Evolutionary conservation across 2,113 vertebrate species (phyloP).

Genomic region (Nesogale talazaci): DNA sequence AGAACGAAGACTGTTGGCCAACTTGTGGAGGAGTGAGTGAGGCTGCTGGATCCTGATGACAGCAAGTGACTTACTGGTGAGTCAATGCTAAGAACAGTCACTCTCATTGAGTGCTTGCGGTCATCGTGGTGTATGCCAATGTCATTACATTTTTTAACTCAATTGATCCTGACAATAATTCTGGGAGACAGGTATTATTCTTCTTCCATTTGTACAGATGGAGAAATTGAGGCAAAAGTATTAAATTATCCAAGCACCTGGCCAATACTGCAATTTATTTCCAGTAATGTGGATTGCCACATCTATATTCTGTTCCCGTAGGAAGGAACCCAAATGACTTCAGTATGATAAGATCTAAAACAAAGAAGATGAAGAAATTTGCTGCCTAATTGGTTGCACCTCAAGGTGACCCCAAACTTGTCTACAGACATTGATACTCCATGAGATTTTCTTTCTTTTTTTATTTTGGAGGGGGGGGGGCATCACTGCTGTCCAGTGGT

Average conservation of each 20-base stretch:
- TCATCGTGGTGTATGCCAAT: neutral
- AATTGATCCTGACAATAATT: neutral
- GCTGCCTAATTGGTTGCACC: neutral
- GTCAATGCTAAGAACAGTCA: neutral
- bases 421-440: neutral
- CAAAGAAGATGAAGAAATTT: neutral
- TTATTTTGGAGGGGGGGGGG: too few relatives aligned
- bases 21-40: neutral
- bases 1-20: neutral
- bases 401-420: neutral
- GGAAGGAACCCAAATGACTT: neutral
- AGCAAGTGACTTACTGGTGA: neutral
- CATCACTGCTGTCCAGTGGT: too few relatives aligned
- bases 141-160: neutral
- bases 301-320: neutral
- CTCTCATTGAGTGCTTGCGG: rapidly evolving
- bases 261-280: neutral
- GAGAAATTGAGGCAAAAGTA: neutral
- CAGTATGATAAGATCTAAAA: neutral
- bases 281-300: neutral
- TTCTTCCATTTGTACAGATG: neutral
- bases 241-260: neutral
- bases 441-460: neutral
- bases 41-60: neutral
- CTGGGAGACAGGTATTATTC: neutral